Conservation (phyloP, 2,888 invertebrate species). For the Tetropium fuscum region DNA sequence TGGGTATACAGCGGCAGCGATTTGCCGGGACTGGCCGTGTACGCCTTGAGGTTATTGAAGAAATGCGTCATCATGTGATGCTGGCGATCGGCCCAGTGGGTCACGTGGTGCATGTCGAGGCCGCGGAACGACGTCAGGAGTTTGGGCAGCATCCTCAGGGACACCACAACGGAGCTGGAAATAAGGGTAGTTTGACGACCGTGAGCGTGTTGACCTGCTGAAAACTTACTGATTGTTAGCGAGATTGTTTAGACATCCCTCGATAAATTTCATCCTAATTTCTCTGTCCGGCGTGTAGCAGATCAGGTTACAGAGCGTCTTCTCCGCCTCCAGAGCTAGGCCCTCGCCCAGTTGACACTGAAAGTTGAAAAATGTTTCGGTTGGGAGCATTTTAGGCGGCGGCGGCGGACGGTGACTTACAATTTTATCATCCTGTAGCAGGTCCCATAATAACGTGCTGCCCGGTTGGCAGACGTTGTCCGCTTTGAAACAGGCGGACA, state of each 20-base stretch:
- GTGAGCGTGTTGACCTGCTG: background rate
- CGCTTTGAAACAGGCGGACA: constrained; percentile 65
- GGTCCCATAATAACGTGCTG: constrained; percentile 93
- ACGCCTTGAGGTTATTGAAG: constrained; percentile 87
- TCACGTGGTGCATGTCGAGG: constrained; percentile 87
- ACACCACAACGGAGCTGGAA: constrained; percentile 86
- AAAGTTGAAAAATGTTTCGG: too few species aligned
- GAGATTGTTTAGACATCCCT: constrained; percentile 92
- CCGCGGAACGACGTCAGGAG: constrained; percentile 89
- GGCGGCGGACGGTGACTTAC: constrained; percentile 74
- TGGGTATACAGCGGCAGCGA: constrained; percentile 73
- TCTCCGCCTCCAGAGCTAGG: constrained; percentile 92
- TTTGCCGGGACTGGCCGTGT: constrained; percentile 67
- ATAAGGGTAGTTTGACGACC: background rate
- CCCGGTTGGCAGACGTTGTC: constrained; percentile 88
- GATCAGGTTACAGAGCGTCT: constrained; percentile 88
- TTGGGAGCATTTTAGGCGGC: too few species aligned
- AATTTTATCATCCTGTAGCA: constrained; percentile 91
- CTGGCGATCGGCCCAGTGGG: constrained; percentile 93
- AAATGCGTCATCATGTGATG: constrained; percentile 94
- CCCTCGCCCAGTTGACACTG: constrained; percentile 90
- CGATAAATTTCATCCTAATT: constrained; percentile 94
- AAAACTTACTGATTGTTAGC: constrained; percentile 78
- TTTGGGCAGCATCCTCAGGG: constrained; percentile 88
- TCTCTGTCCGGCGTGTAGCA: constrained; percentile 92